phyloP scores from a whole-genome alignment of 2,888 invertebrate genomes.

The Pseudolycoriella hygida region DNA sequence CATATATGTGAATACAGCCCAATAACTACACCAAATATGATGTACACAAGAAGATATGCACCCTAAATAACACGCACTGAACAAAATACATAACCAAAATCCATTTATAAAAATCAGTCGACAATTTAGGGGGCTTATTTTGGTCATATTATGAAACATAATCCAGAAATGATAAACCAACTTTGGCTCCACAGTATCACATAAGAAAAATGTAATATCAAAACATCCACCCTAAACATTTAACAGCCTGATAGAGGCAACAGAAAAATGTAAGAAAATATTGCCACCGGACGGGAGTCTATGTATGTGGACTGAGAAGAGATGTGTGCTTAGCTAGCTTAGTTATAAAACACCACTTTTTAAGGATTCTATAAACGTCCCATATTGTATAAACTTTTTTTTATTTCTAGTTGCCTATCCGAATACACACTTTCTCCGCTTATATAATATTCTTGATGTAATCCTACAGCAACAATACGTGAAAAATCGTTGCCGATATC shows the following conservation, averaged over 20 bases:
- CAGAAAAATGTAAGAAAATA: too few species aligned
- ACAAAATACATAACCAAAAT: background rate
- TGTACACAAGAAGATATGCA: too few species aligned
- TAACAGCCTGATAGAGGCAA: background rate
- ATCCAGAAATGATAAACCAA: conserved; percentile 1
- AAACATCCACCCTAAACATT: background rate
- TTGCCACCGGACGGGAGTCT: too few species aligned
- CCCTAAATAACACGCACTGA: background rate
- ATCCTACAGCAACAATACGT: conserved; percentile 8
- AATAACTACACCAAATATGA: too few species aligned
- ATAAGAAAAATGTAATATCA: background rate
- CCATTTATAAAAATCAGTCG: conserved; percentile 1
- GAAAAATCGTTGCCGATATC: conserved; percentile 8
- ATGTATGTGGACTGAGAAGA: too few species aligned
- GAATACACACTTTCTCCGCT: too few species aligned
- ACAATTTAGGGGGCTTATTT: conserved; percentile 1
- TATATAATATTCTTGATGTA: conserved; percentile 2
- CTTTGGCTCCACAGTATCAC: background rate
- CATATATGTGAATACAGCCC: too few species aligned
- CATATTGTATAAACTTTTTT: conserved; percentile 1
- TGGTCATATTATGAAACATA: conserved; percentile 1
- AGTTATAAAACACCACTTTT: background rate
- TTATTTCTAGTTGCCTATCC: background rate
- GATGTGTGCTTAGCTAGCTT: too few species aligned
- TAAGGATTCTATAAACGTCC: conserved; percentile 1